Evolutionary conservation across 2,113 vertebrate species (phyloP), one percentile per base, ranked within the genome.

Genomic region (Catharus fuscescens): DNA sequence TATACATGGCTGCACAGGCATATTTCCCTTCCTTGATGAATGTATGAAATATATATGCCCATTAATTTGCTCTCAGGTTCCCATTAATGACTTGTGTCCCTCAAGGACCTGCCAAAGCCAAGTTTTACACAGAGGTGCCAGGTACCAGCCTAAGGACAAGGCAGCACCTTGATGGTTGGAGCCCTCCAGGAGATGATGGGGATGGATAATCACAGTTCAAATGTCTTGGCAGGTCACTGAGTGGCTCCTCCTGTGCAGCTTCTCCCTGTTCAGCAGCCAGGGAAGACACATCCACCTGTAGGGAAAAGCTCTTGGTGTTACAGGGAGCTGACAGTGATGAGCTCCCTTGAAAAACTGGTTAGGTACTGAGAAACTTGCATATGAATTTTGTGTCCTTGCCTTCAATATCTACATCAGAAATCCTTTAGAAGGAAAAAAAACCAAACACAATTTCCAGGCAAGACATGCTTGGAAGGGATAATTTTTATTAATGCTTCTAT

Each of bases 61-160:
- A 5, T 73, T 91, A 90, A 96, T 87, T 90, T 76, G 24, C 38
- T 90, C 61, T 90, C 80, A 73, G 78, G 83, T 93, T 84, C 48
- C 60, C 17, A 9, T 80, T 86, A 92, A 90, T 70, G 66, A 84
- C 73, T 79, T 20, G 34, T 61, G 52, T 82, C 42, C 69, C 86
- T 71, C 73, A 85, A 91, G 79, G 72, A 89, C 67, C 59, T 80
- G 44, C 8, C 29, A 42, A 11, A 59, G 34, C 42, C 62, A 44
- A 25, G 56, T 67, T 72, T 73, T 53, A 14, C 34, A 3, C 2
- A 18, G 80, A 80, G 42, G n/a, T 76, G 31, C 71, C 84, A 50
- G 32, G 1, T 36, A 45, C 66, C 2, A 31, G 44, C 78, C 42
- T 29, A 3, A 40, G 50, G 67, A 53, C 14, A 54, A 69, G 9